Conservation (phyloP, 2,113 vertebrate species). For the Nannobrachium achirus region DNA sequence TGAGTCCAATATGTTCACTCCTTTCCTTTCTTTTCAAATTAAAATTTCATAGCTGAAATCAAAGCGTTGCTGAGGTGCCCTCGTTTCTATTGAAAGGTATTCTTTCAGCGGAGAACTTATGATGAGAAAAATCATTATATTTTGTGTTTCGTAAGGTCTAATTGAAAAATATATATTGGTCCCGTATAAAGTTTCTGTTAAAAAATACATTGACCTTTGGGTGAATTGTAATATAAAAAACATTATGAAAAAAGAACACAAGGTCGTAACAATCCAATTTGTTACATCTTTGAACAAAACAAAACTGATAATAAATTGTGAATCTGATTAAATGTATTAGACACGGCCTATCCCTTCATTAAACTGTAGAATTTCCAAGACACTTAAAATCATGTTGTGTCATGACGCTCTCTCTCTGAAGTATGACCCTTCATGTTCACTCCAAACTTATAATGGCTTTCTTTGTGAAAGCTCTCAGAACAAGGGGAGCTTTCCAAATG, state of each 20-base stretch:
- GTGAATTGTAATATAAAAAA: constrained; percentile 28
- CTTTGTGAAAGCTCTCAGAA: constrained; percentile 68
- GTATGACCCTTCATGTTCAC: constrained; percentile 58
- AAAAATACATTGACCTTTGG: constrained; percentile 17
- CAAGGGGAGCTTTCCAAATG: constrained; percentile 69
- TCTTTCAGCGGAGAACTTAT: constrained; percentile 49
- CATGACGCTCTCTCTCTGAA: constrained; percentile 44
- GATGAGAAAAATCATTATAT: constrained; percentile 50
- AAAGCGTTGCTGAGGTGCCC: constrained; percentile 69
- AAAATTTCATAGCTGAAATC: constrained; percentile 79
- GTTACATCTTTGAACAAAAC: constrained; percentile 13
- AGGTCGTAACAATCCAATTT: constrained; percentile 6
- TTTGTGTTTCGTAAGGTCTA: constrained; percentile 52
- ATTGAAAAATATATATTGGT: constrained; percentile 59
- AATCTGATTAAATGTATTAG: constrained; percentile 33
- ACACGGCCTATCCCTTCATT: constrained; percentile 10
- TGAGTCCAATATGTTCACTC: constrained; percentile 78
- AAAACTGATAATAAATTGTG: constrained; percentile 25
- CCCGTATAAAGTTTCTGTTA: constrained; percentile 8
- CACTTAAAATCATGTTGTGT: constrained; percentile 34
- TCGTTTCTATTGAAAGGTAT: constrained; percentile 58
- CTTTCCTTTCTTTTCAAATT: constrained; percentile 71
- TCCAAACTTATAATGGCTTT: constrained; percentile 75
- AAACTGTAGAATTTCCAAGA: constrained; percentile 31
- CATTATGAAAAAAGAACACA: neutral